Conservation (phyloP, 2,797 vertebrate species). For the Lophius americanus region DNA sequence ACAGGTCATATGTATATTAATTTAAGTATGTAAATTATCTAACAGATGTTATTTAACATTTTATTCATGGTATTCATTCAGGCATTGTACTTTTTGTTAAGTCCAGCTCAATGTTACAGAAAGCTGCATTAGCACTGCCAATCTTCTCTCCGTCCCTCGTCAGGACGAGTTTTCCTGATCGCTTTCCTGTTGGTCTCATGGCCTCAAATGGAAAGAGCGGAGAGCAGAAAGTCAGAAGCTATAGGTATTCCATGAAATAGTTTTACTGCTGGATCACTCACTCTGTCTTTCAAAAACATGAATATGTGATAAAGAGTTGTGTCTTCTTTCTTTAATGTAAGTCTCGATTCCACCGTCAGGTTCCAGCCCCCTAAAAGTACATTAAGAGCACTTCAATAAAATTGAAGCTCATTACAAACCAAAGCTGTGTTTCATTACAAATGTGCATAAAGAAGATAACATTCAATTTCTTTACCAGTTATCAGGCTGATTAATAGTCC, state of each 20-base stretch:
- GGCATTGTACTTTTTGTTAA: no score
- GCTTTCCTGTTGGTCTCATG: constrained; percentile 9
- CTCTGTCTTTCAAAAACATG: constrained; percentile 74
- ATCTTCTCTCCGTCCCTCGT: constrained; percentile 50
- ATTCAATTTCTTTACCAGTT: constrained; percentile 81
- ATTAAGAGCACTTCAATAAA: constrained; percentile 1
- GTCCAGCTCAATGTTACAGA: no score
- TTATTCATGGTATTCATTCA: no score
- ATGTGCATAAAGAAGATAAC: not conserved
- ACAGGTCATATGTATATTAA: no score
- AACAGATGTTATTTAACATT: no score
- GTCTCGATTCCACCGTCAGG: constrained; percentile 64
- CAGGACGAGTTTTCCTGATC: constrained; percentile 62
- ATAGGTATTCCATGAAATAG: fast-evolving
- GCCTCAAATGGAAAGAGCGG: constrained; percentile 51
- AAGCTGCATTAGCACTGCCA: constrained; percentile 83
- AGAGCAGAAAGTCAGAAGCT: constrained; percentile 9
- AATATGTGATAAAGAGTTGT: constrained; percentile 81
- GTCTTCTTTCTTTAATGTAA: constrained; percentile 86
- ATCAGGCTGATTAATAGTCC: constrained; percentile 88
- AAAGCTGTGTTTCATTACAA: not conserved
- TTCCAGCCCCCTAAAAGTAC: constrained; percentile 67
- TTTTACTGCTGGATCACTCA: constrained; percentile 51
- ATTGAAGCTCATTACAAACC: not conserved
- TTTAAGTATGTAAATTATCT: no score